phyloP scores from a whole-genome alignment of 2,113 vertebrate genomes.

The Pholis gunnellus region DNA sequence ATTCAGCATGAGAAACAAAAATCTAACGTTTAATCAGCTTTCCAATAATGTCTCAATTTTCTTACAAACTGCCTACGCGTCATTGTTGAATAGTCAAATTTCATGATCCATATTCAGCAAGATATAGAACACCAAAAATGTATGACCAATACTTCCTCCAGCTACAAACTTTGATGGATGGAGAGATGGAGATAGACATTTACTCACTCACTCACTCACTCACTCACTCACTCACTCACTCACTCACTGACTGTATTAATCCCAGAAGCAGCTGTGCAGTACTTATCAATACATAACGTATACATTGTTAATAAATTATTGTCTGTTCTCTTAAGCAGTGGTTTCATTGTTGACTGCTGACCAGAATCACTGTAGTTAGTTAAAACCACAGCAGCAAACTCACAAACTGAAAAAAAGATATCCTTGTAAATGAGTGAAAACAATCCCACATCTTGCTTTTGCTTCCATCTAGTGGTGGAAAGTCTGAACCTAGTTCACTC shows the following conservation, averaged over 20 bases:
- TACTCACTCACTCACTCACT: background rate
- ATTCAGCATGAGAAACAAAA: background rate
- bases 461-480: constrained; percentile 57
- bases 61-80: background rate
- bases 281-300: background rate
- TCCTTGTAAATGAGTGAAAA: background rate
- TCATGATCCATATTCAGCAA: no score
- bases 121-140: no score
- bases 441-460: constrained; percentile 11
- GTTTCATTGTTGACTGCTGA: background rate
- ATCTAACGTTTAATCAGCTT: background rate
- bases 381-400: background rate
- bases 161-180: no score
- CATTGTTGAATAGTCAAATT: no score
- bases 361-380: background rate
- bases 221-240: background rate
- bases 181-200: no score
- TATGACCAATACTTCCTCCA: no score
- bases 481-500: background rate
- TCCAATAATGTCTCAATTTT: background rate
- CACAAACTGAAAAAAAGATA: background rate
- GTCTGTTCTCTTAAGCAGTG: background rate
- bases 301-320: background rate
- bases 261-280: background rate
- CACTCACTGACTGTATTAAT: background rate